Evolutionary conservation across 2,888 invertebrate genomes (phyloP), one percentile per base, ranked within the genome.

Genomic region (Drosophila rubida): DNA sequence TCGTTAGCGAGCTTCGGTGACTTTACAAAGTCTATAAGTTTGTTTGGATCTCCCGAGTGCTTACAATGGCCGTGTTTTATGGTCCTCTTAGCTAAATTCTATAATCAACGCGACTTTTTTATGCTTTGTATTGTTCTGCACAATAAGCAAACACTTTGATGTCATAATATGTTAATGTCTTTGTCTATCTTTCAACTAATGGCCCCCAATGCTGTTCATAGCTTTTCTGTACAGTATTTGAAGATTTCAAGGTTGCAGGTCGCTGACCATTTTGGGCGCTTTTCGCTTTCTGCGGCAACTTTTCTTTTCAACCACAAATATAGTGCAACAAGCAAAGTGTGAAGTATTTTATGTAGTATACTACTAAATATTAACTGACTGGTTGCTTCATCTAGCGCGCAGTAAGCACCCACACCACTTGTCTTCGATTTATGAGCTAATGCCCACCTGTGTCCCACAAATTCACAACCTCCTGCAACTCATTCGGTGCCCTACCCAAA

Each of bases 401-500:
- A 45, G 58, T 32, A 19, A 19, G 55, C 71, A 59, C 74, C 66
- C 66, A 74, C 75, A 57, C 44, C 55, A 59, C 54, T 53, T 58
- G 62, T 48, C 44, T 75, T 67, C 74, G 75, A 74, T 74, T 75
- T 75, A 63, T 59, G 62, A 67, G 66, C 41, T 70, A 55, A 66
- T 63, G 62, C 74, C 71, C 74, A 74, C 74, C 67, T 75, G 76
- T 71, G 71, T 63, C 49, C 74, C 59, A 75, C 67, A 63, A 63
- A 75, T 67, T 59, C 59, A 59, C 53, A 72, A 57, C 69, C 75
- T 72, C 66, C 75, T 63, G 53, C 14, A 55, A 22, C 51, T 39
- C 53, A 50, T 46, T 61, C 48, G 50, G 51, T 58, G 85, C 80
- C 85, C 80, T 69, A 81, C 85, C 76, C 79, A 72, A 72, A 78